Conservation (phyloP, 2,797 vertebrate genomes). For the Tokudaia tokunoshimensis region DNA sequence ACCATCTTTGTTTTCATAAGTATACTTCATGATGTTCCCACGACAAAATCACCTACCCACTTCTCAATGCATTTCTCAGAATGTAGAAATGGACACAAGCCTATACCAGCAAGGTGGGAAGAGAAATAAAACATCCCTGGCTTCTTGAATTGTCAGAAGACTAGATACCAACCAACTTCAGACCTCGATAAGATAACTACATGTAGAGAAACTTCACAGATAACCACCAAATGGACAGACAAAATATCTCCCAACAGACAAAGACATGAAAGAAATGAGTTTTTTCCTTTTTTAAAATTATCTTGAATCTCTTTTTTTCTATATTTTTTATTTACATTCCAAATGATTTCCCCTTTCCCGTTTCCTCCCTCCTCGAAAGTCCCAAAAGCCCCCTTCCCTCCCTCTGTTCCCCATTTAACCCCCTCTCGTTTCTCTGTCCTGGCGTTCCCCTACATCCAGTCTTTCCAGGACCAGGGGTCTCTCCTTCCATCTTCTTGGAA, state of each 20-base stretch:
- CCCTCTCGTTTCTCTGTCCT: no score
- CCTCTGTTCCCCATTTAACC: no score
- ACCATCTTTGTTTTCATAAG: no score
- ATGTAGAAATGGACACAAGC: not conserved
- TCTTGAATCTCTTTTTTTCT: no score
- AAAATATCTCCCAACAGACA: slow-evolving; percentile 31
- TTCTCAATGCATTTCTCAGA: not conserved
- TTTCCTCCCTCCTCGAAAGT: no score
- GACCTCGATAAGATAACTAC: slow-evolving; percentile 4
- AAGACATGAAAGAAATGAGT: not conserved
- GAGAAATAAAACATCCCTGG: not conserved
- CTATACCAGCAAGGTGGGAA: not conserved
- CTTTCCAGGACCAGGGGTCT: no score
- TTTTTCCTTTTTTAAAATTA: no score
- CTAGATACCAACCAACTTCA: not conserved
- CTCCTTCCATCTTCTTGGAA: no score
- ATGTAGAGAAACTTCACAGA: not conserved
- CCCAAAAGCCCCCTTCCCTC: no score
- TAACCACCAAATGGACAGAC: not conserved
- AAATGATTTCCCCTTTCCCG: no score
- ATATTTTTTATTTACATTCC: no score
- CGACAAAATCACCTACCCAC: not conserved
- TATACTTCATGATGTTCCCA: not conserved
- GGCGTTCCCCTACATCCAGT: no score
- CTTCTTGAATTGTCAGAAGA: not conserved